Evolutionary conservation across 2,797 vertebrate genomes (phyloP).

Genomic region (Poeciliopsis paucimaculata): DNA sequence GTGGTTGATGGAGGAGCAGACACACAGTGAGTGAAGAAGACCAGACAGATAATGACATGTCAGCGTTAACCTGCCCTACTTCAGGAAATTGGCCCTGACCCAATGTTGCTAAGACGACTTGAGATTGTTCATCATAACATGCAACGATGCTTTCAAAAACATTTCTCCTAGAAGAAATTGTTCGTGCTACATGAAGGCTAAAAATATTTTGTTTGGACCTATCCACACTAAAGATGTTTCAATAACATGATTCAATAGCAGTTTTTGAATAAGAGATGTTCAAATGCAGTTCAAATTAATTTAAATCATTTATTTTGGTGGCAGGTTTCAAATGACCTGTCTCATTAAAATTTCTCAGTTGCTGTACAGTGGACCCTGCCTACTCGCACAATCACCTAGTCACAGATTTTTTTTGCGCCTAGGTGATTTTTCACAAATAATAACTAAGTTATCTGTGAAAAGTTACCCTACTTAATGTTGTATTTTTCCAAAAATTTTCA

Average conservation of each 20-base stretch:
- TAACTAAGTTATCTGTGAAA: too few relatives aligned
- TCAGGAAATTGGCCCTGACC: slow-evolving; percentile 67
- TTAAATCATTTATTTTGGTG: too few relatives aligned
- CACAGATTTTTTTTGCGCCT: too few relatives aligned
- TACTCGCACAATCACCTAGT: too few relatives aligned
- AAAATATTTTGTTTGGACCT: not conserved
- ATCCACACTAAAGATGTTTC: not conserved
- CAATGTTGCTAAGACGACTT: slow-evolving; percentile 31
- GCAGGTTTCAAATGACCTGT: too few relatives aligned
- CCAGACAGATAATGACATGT: slow-evolving; percentile 42
- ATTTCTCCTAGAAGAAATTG: not conserved
- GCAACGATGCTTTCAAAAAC: not conserved
- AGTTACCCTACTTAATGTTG: too few relatives aligned
- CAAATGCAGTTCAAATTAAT: too few relatives aligned
- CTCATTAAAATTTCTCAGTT: too few relatives aligned
- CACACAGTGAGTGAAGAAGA: slow-evolving; percentile 40
- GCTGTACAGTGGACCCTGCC: too few relatives aligned
- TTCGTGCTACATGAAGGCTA: not conserved
- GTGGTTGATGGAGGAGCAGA: slow-evolving; percentile 50
- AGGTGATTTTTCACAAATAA: too few relatives aligned
- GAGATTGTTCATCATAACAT: slow-evolving; percentile 35
- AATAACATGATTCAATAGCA: not conserved
- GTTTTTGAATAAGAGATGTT: too few relatives aligned
- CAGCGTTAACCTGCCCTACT: slow-evolving; percentile 53
- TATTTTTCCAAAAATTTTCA: too few relatives aligned